Conservation (phyloP, 2,113 vertebrate species). For the Petromus typicus region DNA sequence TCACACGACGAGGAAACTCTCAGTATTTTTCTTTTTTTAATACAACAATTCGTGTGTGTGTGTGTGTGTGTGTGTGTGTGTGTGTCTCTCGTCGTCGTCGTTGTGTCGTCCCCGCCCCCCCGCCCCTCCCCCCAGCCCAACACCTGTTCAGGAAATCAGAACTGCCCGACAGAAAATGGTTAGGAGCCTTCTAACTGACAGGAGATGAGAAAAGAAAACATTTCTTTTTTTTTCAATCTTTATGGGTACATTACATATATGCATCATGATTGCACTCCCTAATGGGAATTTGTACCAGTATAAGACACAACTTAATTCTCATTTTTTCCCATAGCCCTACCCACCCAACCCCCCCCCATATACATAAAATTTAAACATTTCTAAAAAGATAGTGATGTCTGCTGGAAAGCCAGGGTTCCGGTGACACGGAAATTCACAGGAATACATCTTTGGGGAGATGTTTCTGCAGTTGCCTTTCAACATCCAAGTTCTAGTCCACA, state of each 20-base stretch:
- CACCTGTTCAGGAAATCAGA: constrained; percentile 70
- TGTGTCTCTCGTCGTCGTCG: too few relatives aligned
- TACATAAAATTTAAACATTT: too few relatives aligned
- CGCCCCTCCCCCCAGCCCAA: not conserved
- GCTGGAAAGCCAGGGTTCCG: constrained; percentile 50
- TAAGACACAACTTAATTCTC: too few relatives aligned
- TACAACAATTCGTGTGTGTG: constrained; percentile 6
- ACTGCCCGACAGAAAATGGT: not conserved
- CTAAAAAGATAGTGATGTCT: constrained; percentile 59
- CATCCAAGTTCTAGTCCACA: not conserved
- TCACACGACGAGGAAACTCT: not conserved
- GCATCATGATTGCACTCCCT: too few relatives aligned
- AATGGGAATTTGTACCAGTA: too few relatives aligned
- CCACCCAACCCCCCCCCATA: too few relatives aligned
- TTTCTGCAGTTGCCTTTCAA: constrained; percentile 52
- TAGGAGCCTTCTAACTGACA: not conserved
- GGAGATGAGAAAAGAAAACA: constrained; percentile 57
- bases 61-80: too few relatives aligned
- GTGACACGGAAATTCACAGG: constrained; percentile 36
- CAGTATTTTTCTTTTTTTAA: not conserved
- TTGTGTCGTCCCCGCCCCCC: too few relatives aligned
- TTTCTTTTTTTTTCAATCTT: too few relatives aligned
- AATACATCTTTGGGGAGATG: constrained; percentile 44
- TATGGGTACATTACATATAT: too few relatives aligned
- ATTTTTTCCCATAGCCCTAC: too few relatives aligned